Percentiles rank a stretch among this genome's conserved stretches.
Evolutionary conservation across 2,888 invertebrate genomes (phyloP).

Genomic region (Ernsta delagoae): DNA sequence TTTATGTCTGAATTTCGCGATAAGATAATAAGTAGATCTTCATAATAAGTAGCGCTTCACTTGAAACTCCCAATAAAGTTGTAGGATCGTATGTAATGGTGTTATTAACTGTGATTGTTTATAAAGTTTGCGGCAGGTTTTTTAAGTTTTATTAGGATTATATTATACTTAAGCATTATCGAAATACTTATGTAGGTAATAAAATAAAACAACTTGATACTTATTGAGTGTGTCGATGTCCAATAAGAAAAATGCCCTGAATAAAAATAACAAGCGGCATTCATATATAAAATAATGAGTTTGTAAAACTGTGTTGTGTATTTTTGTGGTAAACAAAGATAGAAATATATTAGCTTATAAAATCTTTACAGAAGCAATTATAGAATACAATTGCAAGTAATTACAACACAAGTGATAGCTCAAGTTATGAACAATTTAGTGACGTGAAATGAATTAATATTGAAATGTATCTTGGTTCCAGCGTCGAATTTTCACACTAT

Average conservation of each 20-base stretch:
- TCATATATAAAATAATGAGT: conserved; percentile 38
- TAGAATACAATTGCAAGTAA: conserved; percentile 17
- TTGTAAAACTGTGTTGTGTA: conserved; percentile 32
- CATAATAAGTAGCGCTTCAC: conserved; percentile 61
- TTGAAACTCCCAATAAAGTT: conserved; percentile 80
- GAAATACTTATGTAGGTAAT: background rate
- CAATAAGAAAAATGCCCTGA: background rate
- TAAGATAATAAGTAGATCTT: conserved; percentile 63
- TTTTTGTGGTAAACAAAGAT: conserved; percentile 23
- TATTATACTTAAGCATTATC: background rate
- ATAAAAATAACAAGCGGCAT: conserved; percentile 18
- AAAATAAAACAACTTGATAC: background rate
- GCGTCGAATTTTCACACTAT: conserved; percentile 36
- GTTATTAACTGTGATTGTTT: conserved; percentile 78
- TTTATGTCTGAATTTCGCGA: conserved; percentile 74
- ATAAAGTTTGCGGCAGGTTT: background rate
- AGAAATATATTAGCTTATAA: background rate
- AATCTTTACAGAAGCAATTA: background rate
- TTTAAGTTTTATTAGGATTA: background rate
- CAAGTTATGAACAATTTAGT: conserved; percentile 28
- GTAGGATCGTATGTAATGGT: conserved; percentile 80
- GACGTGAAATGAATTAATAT: conserved; percentile 35
- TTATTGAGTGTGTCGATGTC: background rate
- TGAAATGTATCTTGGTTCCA: conserved; percentile 38
- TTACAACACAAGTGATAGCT: conserved; percentile 30